These are phyloP conservation scores for Grantiella picta DNA, from an alignment of 2,113 vertebrate genomes.

Conservation along the genomic window DNA sequence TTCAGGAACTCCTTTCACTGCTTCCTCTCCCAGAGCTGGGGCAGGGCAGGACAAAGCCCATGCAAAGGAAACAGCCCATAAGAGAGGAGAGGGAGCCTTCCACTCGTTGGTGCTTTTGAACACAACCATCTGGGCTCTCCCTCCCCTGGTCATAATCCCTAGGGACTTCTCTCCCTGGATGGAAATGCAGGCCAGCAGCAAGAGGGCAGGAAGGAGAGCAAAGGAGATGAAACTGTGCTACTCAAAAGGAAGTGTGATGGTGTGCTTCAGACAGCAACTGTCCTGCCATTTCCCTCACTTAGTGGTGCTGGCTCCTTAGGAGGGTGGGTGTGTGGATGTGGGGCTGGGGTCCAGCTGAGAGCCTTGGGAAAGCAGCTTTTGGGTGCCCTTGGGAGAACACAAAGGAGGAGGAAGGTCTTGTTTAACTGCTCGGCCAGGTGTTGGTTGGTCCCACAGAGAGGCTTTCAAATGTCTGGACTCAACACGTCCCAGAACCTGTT, in stretches of 20 bases:
- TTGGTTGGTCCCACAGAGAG: not conserved
- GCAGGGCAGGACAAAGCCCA: not conserved
- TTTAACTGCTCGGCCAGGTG: not conserved
- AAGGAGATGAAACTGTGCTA: not conserved
- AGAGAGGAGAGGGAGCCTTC: not conserved
- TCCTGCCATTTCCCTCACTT: not conserved
- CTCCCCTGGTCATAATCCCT: not conserved
- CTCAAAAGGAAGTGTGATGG: rapidly evolving
- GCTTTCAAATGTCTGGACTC: not conserved
- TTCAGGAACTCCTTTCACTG: not conserved
- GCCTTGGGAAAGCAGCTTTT: not conserved
- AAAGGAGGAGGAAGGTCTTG: not conserved
- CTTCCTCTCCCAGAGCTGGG: not conserved
- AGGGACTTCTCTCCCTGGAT: not conserved
- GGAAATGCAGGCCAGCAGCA: not conserved
- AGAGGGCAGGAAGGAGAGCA: not conserved
- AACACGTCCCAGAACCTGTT: not conserved
- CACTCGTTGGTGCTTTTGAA: not conserved
- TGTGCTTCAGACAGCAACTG: rapidly evolving
- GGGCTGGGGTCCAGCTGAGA: not conserved
- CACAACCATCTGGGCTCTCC: not conserved
- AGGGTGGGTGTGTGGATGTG: rapidly evolving
- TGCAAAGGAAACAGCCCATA: not conserved
- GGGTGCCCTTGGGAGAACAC: not conserved
- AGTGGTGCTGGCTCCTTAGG: not conserved